Evolutionary conservation across 1,140 invertebrate genomes (phyloP).

Genomic region (Megathymus violae): DNA sequence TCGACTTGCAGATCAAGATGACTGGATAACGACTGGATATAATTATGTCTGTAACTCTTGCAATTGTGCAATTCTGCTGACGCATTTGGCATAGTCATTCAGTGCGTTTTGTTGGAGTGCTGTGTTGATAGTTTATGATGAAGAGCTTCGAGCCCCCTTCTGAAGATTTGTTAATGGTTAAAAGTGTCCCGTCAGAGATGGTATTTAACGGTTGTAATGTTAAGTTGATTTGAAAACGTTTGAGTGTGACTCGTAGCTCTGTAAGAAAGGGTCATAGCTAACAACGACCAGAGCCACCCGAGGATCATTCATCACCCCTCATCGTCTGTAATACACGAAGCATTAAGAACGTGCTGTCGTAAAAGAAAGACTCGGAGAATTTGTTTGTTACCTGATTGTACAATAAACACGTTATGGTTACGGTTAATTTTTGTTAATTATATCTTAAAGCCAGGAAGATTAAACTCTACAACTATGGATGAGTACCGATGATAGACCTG

Average conservation of each 20-base stretch:
- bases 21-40: slow-evolving; percentile 52
- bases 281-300: too few relatives aligned
- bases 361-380: too few relatives aligned
- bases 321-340: too few relatives aligned
- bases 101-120: slow-evolving; percentile 58
- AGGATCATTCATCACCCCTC: too few relatives aligned
- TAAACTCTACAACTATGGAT: too few relatives aligned
- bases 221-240: neutral
- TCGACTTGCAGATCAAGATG: slow-evolving; percentile 46
- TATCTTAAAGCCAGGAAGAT: too few relatives aligned
- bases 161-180: slow-evolving; percentile 48
- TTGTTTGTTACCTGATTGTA: too few relatives aligned
- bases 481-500: too few relatives aligned
- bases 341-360: too few relatives aligned
- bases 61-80: slow-evolving; percentile 77
- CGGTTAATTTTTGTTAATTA: too few relatives aligned
- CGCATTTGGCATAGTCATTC: slow-evolving; percentile 74
- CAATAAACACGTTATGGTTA: too few relatives aligned
- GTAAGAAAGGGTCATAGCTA: too few relatives aligned
- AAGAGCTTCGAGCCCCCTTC: slow-evolving; percentile 50
- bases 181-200: slow-evolving; percentile 26
- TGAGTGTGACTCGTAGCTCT: neutral
- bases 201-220: neutral
- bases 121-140: slow-evolving; percentile 77
- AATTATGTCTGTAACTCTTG: slow-evolving; percentile 65